Evolutionary conservation across 1,140 invertebrate genomes (phyloP).

Genomic region (Triops cancriformis): DNA sequence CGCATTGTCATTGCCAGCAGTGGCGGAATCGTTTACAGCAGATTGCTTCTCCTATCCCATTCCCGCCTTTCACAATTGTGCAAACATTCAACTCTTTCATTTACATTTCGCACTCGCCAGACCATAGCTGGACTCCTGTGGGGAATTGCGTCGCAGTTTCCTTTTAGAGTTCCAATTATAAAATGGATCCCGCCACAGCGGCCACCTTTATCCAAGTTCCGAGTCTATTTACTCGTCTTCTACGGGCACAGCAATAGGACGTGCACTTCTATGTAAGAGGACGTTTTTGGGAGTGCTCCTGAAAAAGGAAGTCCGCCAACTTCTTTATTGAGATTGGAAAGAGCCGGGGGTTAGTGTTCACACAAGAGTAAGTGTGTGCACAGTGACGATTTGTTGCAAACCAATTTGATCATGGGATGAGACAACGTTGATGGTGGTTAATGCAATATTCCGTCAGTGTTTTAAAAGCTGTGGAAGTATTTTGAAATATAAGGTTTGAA

Average conservation of each 20-base stretch:
- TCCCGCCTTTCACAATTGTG: conserved; percentile 9
- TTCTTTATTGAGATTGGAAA: not conserved
- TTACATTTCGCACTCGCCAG: conserved; percentile 5
- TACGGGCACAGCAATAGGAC: not conserved
- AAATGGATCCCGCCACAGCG: conserved; percentile 8
- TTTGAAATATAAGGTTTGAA: too few relatives aligned
- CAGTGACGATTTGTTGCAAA: too few relatives aligned
- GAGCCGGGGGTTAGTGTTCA: too few relatives aligned
- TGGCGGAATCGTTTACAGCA: conserved; percentile 5
- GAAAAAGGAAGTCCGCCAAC: not conserved
- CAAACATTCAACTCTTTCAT: conserved; percentile 11
- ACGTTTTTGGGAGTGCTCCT: not conserved
- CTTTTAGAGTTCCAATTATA: conserved; percentile 3
- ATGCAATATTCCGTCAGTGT: too few relatives aligned
- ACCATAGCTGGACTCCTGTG: not conserved
- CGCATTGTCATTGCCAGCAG: conserved; percentile 9
- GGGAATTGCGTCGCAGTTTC: conserved; percentile 5
- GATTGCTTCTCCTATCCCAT: conserved; percentile 5
- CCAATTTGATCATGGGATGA: too few relatives aligned
- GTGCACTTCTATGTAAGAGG: not conserved
- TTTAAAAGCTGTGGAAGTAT: too few relatives aligned
- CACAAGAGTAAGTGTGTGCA: too few relatives aligned
- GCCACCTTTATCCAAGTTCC: not conserved
- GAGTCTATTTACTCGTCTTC: not conserved
- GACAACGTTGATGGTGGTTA: too few relatives aligned